Evolutionary conservation across 2,797 vertebrate genomes (phyloP), one percentile per base, ranked within the genome.

Genomic region (Fistularia commersonii): DNA sequence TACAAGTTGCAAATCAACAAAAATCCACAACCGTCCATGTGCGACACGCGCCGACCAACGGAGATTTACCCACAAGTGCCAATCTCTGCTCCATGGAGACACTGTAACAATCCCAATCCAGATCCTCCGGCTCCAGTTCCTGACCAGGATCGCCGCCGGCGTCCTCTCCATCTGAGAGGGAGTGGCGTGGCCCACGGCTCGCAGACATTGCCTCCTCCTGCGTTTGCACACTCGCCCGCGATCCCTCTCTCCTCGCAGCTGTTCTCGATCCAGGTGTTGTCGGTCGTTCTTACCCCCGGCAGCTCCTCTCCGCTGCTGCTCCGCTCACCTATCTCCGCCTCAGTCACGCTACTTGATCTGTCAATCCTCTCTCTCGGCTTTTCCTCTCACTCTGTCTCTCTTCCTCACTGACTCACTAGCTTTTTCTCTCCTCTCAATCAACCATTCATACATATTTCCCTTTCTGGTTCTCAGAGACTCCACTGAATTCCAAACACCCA

Each of bases 71-170:
- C 78, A 89, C 89, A 77, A 71, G 70, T 55, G 85, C 84, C 67
- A 84, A 56, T 64, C 70, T 88, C 64, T 87, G 80, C 69, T 89
- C 85, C 76, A 90, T 66, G 7, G 86, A 79, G 57, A 83, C 79
- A 59, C 88, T 89, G 62, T 84, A 92, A 53, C 81, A 57, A 58
- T 92, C 91, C 91, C 91, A 91, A 41, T 89, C 91, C 69, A 91
- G 70, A 12, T 92, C 91, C 41, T 92, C 91, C 3, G 82, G 65
- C 51, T 92, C 90, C 6, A 77, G 69, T 71, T 89, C 88, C 9
- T 80, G 64, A 61, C 75, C 88, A 12, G 76, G 61, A 35, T 87
- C 83, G 45, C 52, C 47, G 23, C 23, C 23, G 23, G 23, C 4
- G 23, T 23, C 23, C 23, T 23, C 23, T 23, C 23, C 23, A 23